phyloP scores from a whole-genome alignment of 2,797 vertebrate genomes.

The Epinephelus coioides region DNA sequence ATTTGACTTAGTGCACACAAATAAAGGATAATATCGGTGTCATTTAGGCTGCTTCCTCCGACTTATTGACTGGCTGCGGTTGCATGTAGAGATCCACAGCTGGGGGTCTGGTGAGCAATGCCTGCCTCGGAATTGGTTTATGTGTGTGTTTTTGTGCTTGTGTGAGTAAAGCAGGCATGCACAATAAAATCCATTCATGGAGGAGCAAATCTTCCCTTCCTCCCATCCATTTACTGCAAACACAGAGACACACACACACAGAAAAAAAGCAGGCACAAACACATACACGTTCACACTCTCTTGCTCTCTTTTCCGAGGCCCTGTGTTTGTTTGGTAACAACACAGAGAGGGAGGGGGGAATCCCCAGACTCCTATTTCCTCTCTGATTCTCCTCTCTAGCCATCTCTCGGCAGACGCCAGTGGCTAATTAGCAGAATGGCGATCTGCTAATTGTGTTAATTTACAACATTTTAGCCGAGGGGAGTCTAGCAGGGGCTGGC shows the following conservation, averaged over 20 bases:
- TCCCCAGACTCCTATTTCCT: conserved; percentile 85
- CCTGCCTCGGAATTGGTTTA: conserved; percentile 61
- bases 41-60: conserved; percentile 81
- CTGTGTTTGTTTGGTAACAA: conserved; percentile 92
- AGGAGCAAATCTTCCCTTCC: conserved; percentile 53
- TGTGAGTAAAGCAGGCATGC: conserved; percentile 57
- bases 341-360: conserved; percentile 84
- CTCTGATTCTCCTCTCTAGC: conserved; percentile 90
- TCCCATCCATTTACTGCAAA: conserved; percentile 68
- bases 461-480: conserved; percentile 98
- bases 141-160: conserved; percentile 54
- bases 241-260: conserved; percentile 39
- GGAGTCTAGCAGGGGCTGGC: conserved; percentile 92
- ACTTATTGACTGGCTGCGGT: conserved; percentile 77
- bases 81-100: conserved; percentile 75
- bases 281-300: conserved; percentile 62
- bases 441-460: conserved; percentile 98
- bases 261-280: conserved; percentile 21
- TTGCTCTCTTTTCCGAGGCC: conserved; percentile 76
- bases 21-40: conserved; percentile 84
- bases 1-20: conserved; percentile 83
- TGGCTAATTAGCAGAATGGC: conserved; percentile 98
- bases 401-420: conserved; percentile 91
- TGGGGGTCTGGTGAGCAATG: conserved; percentile 70
- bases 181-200: conserved; percentile 71